Base-by-base conservation (phyloP, 2,113 vertebrate species). In the Malurus alboscapulatus region DNA sequence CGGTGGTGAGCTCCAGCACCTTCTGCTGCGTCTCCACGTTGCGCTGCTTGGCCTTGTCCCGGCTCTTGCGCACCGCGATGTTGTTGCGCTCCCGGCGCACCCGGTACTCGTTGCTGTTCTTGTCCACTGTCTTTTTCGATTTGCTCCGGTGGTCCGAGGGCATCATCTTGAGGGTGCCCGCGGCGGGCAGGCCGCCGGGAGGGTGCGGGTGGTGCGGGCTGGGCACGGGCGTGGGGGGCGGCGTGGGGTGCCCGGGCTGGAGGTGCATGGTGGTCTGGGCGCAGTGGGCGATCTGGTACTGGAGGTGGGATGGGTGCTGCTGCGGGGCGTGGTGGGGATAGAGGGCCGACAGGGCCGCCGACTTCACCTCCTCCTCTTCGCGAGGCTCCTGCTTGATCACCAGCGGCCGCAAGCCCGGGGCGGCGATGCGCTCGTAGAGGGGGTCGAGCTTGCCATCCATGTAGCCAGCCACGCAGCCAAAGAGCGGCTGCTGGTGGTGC, bases 1-100 rank as follows among this genome's bases (percentile, higher is more conserved):
- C 99, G 84, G 96, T 59, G 88, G 98, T 98, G 91, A 99, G 97
- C 98, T 99, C 99, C 95, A 99, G 96, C 93, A 99, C 99, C 96
- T 99, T 99, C 77, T 99, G 99, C 97, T 99, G 99, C 63, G 99
- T 99, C 97, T 99, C 99, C 94, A 98, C 98, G 97, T 99, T 99
- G 96, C 99, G 99, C 96, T 98, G 98, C 97, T 99, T 99, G 58
- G 99, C 99, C 96, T 99, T 99, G 98, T 99, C 99, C 38, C 99
- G 97, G 97, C 99, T 99, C 96, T 99, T 99, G 88, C 99, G 98
- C 97, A 99, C 99, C 7, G 99, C 99, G 94, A 99, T 98, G 97
- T 99, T 99, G 98, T 99, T 99, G 97, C 99, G 98, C 98, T 99
- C 99, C 55, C 99, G 98, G 94, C 99, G 86, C 97, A 99, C 97